Base-by-base conservation (phyloP, 2,113 vertebrate species). In the Triplophysa dalaica region DNA sequence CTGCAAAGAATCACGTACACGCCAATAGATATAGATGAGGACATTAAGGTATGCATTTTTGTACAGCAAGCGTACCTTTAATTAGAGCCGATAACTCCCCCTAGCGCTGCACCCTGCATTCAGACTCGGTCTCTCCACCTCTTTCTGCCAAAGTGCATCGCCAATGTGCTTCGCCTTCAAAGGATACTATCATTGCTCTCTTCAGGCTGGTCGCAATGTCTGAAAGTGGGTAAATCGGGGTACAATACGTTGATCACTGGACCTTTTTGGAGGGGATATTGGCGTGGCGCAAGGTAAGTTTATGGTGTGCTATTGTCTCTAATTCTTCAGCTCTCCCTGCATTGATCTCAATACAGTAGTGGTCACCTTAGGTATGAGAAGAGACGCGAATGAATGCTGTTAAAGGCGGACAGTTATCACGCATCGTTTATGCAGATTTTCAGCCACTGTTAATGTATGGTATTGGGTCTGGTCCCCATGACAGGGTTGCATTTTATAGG, bases 151-250 rank as follows among this genome's bases (percentile, higher is more conserved):
- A 61, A 48, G 58, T 65, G 56, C 43, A 45, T 81, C 22, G 11
- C 65, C 38, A 61, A 52, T 26, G 52, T 70, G 52, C 61, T 66
- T 48, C 72, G 54, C 65, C 81, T 79, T 43, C 66, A 67, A 62
- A 79, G 72, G 64, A 78, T 65, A 73, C 56, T 66, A 73, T 61
- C 81, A 10, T 63, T 82, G 21, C 70, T 58, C 45, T 63, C 24
- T n/a, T 63, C 60, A 43, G 26, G 66, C 54, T 73, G 26, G 45
- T 73, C 9, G 64, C 19, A 66, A 64, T 81, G 64, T 22, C 33
- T 60, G 16, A 50, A 8, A 63, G 61, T 68, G 60, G 75, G 38
- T 78, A 66, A 54, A 75, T 81, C 45, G 70, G 22, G n/a, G 17
- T n/a, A 54, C 63, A 33, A 62, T 41, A 9, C 45, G 24, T 45